Base-by-base conservation (phyloP, 2,888 invertebrate species). In the Epinotia bilunana region DNA sequence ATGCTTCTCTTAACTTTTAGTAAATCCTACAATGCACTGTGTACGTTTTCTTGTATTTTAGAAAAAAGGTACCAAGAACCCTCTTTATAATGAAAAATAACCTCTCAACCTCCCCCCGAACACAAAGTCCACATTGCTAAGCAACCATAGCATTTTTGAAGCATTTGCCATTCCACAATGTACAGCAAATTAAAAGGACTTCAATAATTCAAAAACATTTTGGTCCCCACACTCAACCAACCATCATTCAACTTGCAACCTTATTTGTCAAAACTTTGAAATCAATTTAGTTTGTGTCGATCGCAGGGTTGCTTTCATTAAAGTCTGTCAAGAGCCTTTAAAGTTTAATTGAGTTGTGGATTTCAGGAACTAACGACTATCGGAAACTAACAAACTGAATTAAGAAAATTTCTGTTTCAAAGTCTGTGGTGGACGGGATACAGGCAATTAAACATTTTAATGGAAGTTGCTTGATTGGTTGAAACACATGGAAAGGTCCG, bases 321-420 rank as follows among this genome's bases (percentile, higher is more conserved):
- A 87, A 83, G 83, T 84, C 81, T 82, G 86, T 87, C 85, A 87
- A 88, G 87, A 85, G 83, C 85, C 83, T 88, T 87, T 86, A 88
- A 91, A 91, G 90, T 91, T 91, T 87, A 90, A 91, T 91, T 90
- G 90, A 91, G 89, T 90, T 90, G 88, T 86, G 87, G 87, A 88
- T 89, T 89, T 86, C 83, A 84, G 86, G 80, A 86, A 87, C 84
- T 88, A 87, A 88, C 87, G 82, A 85, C 86, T 87, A 87, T 87
- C 80, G 84, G 83, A 81, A 88, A 88, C 87, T 88, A 84, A 80
- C 81, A 83, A 87, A 88, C 80, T 82, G 82, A 84, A 83, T 86
- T 83, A 86, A 82, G 82, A 86, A 84, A 85, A 81, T 86, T 81
- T 79, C 79, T 80, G 82, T 82, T 82, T 81, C 78, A 77, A 77